Evolutionary conservation across 1,140 invertebrate genomes (phyloP).

Genomic region (Habropoda laboriosa): DNA sequence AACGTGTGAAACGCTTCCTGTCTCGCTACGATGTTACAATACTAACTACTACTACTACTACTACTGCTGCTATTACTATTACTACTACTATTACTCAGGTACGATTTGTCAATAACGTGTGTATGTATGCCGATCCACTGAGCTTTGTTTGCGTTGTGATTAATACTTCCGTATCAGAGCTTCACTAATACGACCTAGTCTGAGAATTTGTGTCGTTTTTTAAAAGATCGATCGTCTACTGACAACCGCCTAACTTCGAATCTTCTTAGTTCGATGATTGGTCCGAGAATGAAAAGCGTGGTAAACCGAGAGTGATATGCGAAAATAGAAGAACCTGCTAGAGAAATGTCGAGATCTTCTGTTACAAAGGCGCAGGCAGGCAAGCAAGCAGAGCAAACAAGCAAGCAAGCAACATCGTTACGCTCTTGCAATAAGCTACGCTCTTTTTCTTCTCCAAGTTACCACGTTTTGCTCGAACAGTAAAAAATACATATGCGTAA

Average conservation of each 20-base stretch:
- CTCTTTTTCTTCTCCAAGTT: not conserved
- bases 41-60: constrained; percentile 1
- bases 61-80: not conserved
- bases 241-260: not conserved
- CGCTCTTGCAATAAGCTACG: not conserved
- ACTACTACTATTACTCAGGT: not conserved
- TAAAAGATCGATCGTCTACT: too few species aligned
- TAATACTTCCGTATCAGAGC: constrained; percentile 37
- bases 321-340: not conserved
- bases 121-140: not conserved
- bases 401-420: not conserved
- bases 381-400: not conserved
- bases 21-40: not conserved
- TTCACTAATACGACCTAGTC: constrained; percentile 42
- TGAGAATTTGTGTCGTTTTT: not conserved
- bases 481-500: too few species aligned
- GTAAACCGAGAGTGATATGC: not conserved
- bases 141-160: constrained; percentile 43
- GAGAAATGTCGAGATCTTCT: too few species aligned
- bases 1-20: not conserved
- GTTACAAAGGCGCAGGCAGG: too few species aligned
- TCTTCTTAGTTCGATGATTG: not conserved
- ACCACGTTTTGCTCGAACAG: not conserved
- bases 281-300: not conserved
- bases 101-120: constrained; percentile 9